Evolutionary conservation across 2,888 invertebrate species (phyloP).

Genomic region (Germaria angustata): DNA sequence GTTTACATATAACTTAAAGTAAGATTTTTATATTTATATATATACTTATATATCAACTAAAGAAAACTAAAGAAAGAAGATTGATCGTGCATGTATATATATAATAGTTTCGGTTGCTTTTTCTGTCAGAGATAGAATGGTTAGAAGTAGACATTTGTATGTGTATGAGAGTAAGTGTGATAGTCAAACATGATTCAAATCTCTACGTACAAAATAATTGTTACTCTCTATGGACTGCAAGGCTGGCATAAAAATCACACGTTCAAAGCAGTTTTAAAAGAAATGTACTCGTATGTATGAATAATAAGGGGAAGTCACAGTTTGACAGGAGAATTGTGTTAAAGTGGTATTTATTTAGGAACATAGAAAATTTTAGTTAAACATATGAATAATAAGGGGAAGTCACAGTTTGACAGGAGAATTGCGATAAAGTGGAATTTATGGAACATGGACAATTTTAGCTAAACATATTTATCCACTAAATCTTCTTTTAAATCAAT

Average conservation of each 20-base stretch:
- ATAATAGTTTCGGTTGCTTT: neutral
- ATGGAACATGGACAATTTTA: too few relatives aligned
- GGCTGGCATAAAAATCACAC: neutral
- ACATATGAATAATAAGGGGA: neutral
- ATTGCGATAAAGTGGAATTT: too few relatives aligned
- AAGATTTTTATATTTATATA: conserved; percentile 42
- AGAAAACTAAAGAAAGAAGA: too few relatives aligned
- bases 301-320: neutral
- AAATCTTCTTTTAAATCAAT: too few relatives aligned
- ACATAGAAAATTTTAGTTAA: too few relatives aligned
- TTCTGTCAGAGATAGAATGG: neutral
- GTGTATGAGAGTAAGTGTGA: conserved; percentile 12
- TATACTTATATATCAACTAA: conserved; percentile 15
- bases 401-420: neutral
- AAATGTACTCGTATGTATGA: neutral
- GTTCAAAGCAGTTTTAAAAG: neutral
- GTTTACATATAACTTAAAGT: conserved; percentile 44
- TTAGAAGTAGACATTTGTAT: conserved; percentile 3
- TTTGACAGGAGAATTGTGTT: neutral
- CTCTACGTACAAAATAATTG: neutral
- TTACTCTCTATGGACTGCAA: neutral
- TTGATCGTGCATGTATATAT: neutral
- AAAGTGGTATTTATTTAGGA: too few relatives aligned
- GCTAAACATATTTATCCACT: too few relatives aligned
- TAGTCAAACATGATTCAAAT: conserved; percentile 19